Evolutionary conservation across 2,797 vertebrate genomes (phyloP), one percentile per base, ranked within the genome.

Genomic region (Cuculus canorus): DNA sequence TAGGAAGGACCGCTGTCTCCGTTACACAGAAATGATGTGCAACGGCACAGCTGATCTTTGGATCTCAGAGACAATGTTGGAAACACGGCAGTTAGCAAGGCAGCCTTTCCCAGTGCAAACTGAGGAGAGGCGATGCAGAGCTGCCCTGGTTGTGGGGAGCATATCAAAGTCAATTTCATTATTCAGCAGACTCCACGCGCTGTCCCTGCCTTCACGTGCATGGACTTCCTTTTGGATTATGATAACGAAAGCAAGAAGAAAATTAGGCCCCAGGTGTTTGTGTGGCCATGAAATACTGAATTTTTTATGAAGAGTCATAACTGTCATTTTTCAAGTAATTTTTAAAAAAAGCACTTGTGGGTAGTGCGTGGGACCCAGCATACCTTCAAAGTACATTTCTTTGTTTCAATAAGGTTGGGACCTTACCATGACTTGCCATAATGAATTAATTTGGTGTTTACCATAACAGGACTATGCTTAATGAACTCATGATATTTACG

Each of bases 361-460:
- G 48, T 73, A 57, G 84, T 45, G 39, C n/a, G 60, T 13, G 15
- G 72, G 59, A 94, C 43, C 59, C 64, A 85, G 43, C 25, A 53
- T 73, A 85, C 41, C 63, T 80, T 92, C 65, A 81, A 86, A 96
- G 87, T 73, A 90, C 39, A 57, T 76, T 80, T 90, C 45, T 72
- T 91, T 86, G 47, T 92, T 97, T 91, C 95, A 83, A 90, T 96
- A 95, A 95, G 85, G 86, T 57, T 93, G 86, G 48, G 24, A 1
- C 77, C 39, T 11, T 88, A 82, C 86, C n/a, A 9, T 92, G 85
- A 92, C 47, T 94, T 27, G 2, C 43, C n/a, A 37, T 95, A 97
- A 97, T 94, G 69, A 97, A 97, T 97, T 95, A 83, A 96, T 96
- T 92, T 94, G 81, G 91, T 69, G 77, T 95, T 97, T 96, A 91